Base-by-base conservation (phyloP, 2,888 invertebrate species). In the Leptodirus hochenwartii region DNA sequence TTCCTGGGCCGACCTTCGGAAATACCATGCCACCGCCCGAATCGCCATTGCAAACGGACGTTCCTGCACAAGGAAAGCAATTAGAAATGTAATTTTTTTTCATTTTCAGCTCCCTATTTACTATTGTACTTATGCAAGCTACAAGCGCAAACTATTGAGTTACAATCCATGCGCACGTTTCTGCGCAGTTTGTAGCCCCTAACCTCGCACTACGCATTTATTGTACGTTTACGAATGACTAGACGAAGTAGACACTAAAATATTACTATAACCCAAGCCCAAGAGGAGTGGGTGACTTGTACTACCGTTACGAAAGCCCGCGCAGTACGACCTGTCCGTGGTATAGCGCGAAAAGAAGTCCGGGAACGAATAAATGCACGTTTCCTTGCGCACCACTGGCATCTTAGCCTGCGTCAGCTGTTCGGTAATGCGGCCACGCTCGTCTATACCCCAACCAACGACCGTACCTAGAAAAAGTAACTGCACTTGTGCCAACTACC, bases 371-470 rank as follows among this genome's bases (percentile, higher is more conserved):
- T 61, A 58, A 9, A 62, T 52, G 43, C 69, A 70, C 12, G 53
- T 55, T 6, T 57, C 57, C 25, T 64, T 59, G 37, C 61, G 59
- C 15, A 67, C 66, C 2, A 69, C 51, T 1, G 64, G 64, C 27
- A 64, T 46, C 4, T 48, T 53, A 3, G 59, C 57, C 48, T 62
- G 55, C 6, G 59, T 56, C 1, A 68, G 66, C 32, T 59, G 59
- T 1, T 58, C 56, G 17, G 53, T 51, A 3, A 48, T 52, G 1
- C 51, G 47, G 0, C 59, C 61, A 1, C 45, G 36, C 35, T 61
- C 62, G 27, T 59, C 62, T 4, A 51, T 52, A n/a, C 67, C 67
- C 69, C 69, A 69, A 5, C 69, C 69, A 1, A 66, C 61, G 3
- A 69, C 64, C 50, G 56, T 51, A 9, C 64, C 66, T 10, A 38